A percentile compares a stretch with the other conserved stretches of the same genome.
These are phyloP conservation scores for Hylaeus anthracinus DNA, from an alignment of 1,140 invertebrate genomes.

Conservation along the genomic window DNA sequence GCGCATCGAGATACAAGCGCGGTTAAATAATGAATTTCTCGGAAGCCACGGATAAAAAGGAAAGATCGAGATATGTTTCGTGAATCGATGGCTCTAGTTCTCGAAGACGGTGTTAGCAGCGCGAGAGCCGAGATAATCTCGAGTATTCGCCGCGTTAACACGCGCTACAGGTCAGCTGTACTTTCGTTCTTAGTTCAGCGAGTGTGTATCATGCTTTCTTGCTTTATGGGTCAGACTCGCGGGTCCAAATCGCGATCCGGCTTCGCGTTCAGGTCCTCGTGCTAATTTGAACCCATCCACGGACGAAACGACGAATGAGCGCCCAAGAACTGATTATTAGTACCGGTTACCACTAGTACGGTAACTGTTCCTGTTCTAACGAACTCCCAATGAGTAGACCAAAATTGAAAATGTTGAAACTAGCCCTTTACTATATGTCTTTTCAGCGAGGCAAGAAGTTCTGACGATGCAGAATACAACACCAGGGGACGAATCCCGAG, in stretches of 20 bases:
- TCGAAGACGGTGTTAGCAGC: neutral
- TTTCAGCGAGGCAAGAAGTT: too few relatives aligned
- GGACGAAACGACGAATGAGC: constrained; percentile 14
- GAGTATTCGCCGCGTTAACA: neutral
- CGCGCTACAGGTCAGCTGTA: constrained; percentile 38
- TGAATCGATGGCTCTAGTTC: constrained; percentile 25
- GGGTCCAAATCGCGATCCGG: constrained; percentile 33
- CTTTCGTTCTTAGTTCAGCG: constrained; percentile 38
- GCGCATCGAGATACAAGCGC: constrained; percentile 45
- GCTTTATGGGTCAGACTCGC: constrained; percentile 52
- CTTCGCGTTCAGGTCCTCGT: constrained; percentile 18
- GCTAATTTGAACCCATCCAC: constrained; percentile 41
- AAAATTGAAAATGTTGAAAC: too few relatives aligned
- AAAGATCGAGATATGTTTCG: constrained; percentile 15
- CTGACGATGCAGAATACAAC: too few relatives aligned
- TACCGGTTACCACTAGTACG: too few relatives aligned
- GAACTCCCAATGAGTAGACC: too few relatives aligned
- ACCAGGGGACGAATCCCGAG: too few relatives aligned
- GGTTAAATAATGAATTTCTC: constrained; percentile 43
- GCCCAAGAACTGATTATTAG: neutral
- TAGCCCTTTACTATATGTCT: too few relatives aligned
- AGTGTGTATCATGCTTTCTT: constrained; percentile 54
- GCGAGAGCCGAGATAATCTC: neutral
- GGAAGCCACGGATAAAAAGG: constrained; percentile 14
- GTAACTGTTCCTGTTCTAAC: constrained; percentile 24